A percentile compares a stretch with the other conserved stretches of the same genome.
Conservation (phyloP, 2,797 vertebrate species). For the Lemur catta region DNA sequence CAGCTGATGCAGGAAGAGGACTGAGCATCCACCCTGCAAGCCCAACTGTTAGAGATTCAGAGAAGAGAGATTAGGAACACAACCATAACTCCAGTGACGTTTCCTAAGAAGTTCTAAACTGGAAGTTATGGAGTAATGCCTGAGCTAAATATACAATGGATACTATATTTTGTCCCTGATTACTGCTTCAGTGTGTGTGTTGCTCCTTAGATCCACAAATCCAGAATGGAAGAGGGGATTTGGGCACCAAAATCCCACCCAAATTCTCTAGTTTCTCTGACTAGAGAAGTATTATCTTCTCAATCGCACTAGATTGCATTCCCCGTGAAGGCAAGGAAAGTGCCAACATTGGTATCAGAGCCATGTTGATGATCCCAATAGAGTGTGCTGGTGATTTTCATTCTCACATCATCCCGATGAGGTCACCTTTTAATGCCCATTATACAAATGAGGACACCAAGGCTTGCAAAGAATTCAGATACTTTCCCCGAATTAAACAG, state of each 20-base stretch:
- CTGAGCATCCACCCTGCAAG: accelerated
- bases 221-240: background rate
- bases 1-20: background rate
- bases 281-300: background rate
- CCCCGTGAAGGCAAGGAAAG: background rate
- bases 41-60: background rate
- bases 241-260: background rate
- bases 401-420: background rate
- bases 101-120: background rate
- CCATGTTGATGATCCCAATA: background rate
- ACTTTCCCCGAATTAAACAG: background rate
- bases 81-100: accelerated
- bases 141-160: background rate
- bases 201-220: background rate
- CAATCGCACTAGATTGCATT: background rate
- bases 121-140: no score
- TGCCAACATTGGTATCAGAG: background rate
- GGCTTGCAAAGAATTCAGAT: background rate
- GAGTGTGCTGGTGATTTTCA: background rate
- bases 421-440: background rate
- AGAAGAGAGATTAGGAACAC: background rate
- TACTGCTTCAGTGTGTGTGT: background rate
- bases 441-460: background rate
- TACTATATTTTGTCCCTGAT: background rate
- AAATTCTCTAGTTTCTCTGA: background rate